Evolutionary conservation across 2,888 invertebrate genomes (phyloP).

Genomic region (Hirtodrosophila alboralis): DNA sequence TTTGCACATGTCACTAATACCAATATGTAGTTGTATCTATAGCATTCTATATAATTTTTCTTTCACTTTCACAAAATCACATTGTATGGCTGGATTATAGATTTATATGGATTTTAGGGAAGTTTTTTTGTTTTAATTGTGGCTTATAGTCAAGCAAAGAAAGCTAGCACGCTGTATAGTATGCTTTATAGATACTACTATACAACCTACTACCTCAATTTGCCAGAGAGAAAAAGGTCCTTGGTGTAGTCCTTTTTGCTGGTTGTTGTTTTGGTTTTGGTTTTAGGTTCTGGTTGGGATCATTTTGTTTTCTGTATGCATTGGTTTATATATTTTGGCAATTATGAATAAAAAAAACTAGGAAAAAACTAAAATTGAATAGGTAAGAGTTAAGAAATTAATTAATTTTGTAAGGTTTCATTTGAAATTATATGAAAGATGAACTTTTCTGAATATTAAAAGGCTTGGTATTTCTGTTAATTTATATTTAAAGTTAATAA

Average conservation of each 20-base stretch:
- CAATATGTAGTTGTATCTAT: conserved; percentile 49
- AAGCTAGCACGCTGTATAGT: conserved; percentile 85
- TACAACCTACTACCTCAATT: conserved; percentile 85
- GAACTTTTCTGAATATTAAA: too few relatives aligned
- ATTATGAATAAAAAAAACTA: conserved; percentile 16
- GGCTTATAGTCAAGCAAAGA: conserved; percentile 84
- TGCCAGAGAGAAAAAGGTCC: conserved; percentile 83
- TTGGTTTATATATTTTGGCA: conserved; percentile 10
- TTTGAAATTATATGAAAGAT: too few relatives aligned
- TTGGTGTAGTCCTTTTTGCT: conserved; percentile 67
- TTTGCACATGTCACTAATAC: conserved; percentile 78
- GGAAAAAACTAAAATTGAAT: background rate
- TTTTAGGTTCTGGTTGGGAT: conserved; percentile 31
- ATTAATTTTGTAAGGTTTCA: too few relatives aligned
- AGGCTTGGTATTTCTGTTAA: too few relatives aligned
- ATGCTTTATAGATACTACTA: conserved; percentile 82
- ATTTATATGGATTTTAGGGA: conserved; percentile 1
- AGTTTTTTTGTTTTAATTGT: conserved; percentile 46
- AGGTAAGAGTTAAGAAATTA: too few relatives aligned
- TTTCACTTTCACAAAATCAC: conserved; percentile 38
- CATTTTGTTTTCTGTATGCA: background rate
- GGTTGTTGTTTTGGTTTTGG: conserved; percentile 24
- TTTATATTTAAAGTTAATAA: too few relatives aligned
- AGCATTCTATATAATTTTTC: background rate
- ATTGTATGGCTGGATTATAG: conserved; percentile 47